Conservation (phyloP, 2,113 vertebrate genomes). For the Tichodroma muraria region DNA sequence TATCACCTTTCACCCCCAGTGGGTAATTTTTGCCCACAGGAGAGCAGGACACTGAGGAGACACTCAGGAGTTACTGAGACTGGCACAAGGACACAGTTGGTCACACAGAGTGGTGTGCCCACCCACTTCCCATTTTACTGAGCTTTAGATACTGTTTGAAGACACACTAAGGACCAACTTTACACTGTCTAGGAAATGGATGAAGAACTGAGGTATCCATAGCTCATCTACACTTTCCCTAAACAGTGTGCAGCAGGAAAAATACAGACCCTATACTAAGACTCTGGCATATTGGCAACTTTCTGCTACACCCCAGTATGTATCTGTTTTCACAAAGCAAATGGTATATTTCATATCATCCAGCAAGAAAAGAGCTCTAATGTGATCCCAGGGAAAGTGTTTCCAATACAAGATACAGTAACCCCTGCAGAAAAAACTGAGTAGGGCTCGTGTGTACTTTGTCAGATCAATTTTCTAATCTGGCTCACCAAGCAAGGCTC, state of each 20-base stretch:
- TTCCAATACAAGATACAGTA: background rate
- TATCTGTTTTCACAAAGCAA: background rate
- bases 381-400: background rate
- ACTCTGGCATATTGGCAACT: background rate
- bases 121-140: background rate
- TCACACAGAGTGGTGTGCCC: background rate
- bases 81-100: background rate
- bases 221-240: background rate
- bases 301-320: background rate
- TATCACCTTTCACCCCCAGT: background rate
- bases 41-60: background rate
- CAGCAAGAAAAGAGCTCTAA: background rate
- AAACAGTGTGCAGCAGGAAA: background rate
- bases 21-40: background rate
- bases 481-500: background rate
- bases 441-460: background rate
- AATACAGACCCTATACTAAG: background rate
- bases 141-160: background rate
- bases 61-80: background rate
- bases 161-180: background rate
- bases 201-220: background rate
- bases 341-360: background rate
- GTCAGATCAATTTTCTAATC: constrained; percentile 27
- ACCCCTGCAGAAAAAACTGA: background rate
- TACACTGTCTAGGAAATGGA: background rate